Base-by-base conservation (phyloP, 2,113 vertebrate genomes). In the Cottus gobio region DNA sequence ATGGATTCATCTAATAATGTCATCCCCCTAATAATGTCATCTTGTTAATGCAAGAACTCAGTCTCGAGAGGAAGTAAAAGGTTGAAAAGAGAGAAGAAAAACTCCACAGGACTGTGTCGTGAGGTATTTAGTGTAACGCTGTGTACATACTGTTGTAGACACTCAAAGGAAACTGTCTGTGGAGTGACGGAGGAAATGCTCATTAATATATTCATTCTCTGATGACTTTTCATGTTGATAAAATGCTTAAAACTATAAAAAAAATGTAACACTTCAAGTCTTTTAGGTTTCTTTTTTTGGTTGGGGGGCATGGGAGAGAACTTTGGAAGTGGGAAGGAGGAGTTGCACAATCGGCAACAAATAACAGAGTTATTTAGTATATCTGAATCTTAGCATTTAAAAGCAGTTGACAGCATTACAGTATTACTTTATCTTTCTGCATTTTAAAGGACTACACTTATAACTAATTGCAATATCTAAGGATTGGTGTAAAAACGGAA, bases 181-280 rank as follows among this genome's bases (percentile, higher is more conserved):
- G 39, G 60, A 57, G 46, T 28, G 50, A 71, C 75, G 56, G 42
- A 66, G 44, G 44, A 85, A 71, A 72, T 60, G 69, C 39, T 87
- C 82, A 79, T 88, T 92, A 79, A 90, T 90, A 88, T 90, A 84
- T 85, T 85, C 67, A 84, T 85, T 83, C 81, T 85, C 50, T 65
- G 56, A 52, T 82, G 65, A 89, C 61, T 79, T 92, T 89, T 90
- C 90, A 86, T 90, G 87, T 91, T 85, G 68, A 86, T 71, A 74
- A 90, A 84, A 83, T 71, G 88, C 77, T 84, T 76, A 64, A 84
- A 90, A 88, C 84, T 44, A 44, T 44, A 15, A 44, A 87, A 93
- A 85, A 26, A 90, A 75, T 75, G n/a, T 56, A 89, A 81, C 42
- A 57, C 70, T 30, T 30, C 5, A 75, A 69, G 26, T 77, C 63